These are phyloP conservation scores for Gnathonemus longibarbis DNA, from an alignment of 2,113 vertebrate species.

Conservation along the genomic window DNA sequence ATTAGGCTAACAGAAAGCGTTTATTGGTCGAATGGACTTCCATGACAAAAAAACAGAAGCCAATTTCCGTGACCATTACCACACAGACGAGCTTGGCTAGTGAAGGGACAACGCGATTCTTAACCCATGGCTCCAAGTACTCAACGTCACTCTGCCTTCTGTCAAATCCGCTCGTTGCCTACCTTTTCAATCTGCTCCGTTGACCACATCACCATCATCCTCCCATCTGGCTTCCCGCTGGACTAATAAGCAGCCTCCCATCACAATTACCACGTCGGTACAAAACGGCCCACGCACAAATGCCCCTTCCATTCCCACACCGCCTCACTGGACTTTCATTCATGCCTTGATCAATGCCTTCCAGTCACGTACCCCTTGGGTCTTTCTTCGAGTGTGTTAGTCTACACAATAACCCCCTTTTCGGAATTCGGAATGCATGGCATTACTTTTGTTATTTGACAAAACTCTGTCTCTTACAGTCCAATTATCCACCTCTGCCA, in stretches of 20 bases:
- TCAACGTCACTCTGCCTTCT: background rate
- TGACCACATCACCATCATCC: background rate
- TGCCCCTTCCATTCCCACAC: background rate
- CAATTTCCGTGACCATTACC: background rate
- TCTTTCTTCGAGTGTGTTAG: background rate
- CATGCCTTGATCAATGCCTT: conserved; percentile 5
- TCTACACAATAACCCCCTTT: background rate
- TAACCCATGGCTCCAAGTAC: background rate
- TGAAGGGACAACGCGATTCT: background rate
- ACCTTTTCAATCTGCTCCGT: background rate
- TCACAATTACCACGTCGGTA: background rate
- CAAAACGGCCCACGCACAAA: background rate
- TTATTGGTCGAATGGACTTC: background rate
- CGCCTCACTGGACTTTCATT: background rate
- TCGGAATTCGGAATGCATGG: background rate
- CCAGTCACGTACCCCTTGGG: background rate
- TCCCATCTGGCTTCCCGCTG: background rate
- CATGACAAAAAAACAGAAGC: background rate
- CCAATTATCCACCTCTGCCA: conserved; percentile 3
- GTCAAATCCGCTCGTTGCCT: background rate
- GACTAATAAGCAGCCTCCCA: background rate
- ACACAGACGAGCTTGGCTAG: background rate
- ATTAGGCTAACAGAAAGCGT: background rate
- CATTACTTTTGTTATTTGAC: background rate
- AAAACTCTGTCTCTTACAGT: background rate